Conservation (phyloP, 1,140 invertebrate genomes). For the Ceratoteleas bidentatus region DNA sequence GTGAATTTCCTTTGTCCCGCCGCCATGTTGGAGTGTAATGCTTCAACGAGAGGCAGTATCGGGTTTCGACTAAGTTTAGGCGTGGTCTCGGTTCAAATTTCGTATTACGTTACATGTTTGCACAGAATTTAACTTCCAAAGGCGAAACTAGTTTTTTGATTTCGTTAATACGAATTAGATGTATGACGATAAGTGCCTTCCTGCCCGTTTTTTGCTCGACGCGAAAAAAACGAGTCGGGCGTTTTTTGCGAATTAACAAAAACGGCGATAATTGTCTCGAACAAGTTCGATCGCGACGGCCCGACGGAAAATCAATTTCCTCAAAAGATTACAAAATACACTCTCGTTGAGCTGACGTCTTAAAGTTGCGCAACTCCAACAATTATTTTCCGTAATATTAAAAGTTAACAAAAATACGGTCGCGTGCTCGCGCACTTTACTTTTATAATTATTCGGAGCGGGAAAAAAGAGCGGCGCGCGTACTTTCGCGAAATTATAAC, state of each 20-base stretch:
- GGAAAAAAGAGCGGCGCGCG: constrained; percentile 1
- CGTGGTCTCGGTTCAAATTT: constrained; percentile 47
- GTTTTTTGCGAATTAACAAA: too few species aligned
- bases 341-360: constrained; percentile 1
- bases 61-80: constrained; percentile 47
- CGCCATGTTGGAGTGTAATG: too few species aligned
- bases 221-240: too few species aligned
- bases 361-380: constrained; percentile 7
- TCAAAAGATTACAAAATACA: not conserved
- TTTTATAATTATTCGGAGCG: constrained; percentile 10
- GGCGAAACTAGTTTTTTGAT: constrained; percentile 34
- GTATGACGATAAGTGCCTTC: too few species aligned
- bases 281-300: too few species aligned
- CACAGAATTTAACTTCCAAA: constrained; percentile 42
- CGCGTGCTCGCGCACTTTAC: constrained; percentile 2
- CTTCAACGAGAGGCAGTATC: too few species aligned
- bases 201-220: too few species aligned
- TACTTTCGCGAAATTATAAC: constrained; percentile 3
- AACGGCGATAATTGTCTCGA: too few species aligned
- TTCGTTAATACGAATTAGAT: constrained; percentile 29
- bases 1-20: too few species aligned
- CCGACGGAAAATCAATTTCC: not conserved
- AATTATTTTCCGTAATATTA: constrained; percentile 5
- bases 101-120: constrained; percentile 52
- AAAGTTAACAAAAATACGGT: constrained; percentile 7